A percentile compares a stretch with the other conserved stretches of the same genome.
phyloP scores from a whole-genome alignment of 2,113 vertebrate species.

The Indicator indicator region DNA sequence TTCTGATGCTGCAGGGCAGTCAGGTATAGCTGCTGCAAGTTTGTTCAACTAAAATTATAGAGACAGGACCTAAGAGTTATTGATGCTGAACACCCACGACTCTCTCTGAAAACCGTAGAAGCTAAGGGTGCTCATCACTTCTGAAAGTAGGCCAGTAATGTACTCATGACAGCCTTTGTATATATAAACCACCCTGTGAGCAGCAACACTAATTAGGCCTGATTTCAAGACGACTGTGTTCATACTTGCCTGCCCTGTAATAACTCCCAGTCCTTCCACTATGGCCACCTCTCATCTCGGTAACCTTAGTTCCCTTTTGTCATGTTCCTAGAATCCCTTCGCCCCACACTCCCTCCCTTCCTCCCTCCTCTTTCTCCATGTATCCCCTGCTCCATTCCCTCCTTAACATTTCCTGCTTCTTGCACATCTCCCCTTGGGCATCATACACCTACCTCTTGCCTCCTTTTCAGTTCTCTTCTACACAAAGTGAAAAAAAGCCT shows the following conservation, averaged over 20 bases:
- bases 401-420: neutral
- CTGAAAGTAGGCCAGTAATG: neutral
- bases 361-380: neutral
- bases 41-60: neutral
- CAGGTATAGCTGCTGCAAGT: neutral
- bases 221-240: neutral
- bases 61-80: neutral
- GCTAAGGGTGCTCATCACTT: neutral
- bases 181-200: neutral
- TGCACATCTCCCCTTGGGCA: neutral
- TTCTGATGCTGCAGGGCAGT: constrained; percentile 6
- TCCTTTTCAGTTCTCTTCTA: neutral
- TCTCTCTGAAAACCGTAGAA: neutral
- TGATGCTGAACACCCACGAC: neutral
- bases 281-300: neutral
- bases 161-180: neutral
- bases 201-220: neutral
- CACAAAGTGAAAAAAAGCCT: neutral
- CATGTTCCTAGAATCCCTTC: neutral
- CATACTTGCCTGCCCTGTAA: neutral
- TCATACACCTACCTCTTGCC: neutral
- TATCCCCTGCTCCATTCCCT: neutral
- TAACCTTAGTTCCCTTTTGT: neutral
- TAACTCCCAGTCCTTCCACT: neutral
- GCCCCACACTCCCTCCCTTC: neutral